Evolutionary conservation across 2,797 vertebrate genomes (phyloP), one percentile per base, ranked within the genome.

Genomic region (Enoplosus armatus): DNA sequence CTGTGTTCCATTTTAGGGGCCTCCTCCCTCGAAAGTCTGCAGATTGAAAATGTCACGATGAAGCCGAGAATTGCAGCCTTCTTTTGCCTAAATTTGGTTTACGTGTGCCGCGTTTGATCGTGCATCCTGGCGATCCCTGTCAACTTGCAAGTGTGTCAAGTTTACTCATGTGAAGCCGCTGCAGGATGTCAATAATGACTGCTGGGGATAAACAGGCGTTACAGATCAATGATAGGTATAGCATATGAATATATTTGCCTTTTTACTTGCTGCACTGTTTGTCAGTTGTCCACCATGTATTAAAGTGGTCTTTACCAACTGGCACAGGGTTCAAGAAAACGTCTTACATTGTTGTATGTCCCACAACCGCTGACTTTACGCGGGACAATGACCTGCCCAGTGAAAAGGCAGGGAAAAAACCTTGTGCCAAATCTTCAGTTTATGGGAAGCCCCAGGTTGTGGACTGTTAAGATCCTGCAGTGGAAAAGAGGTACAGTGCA

Each of bases 1-100:
- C 66, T 66, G 26, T 68, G 55, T 56, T 68, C 39, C 41, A 75
- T 39, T 71, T 80, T 10, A 74, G 67, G 33, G 58, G 41, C 47
- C 37, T 48, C 4, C 15, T 43, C 16, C 24, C 51, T 27, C 2
- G 4, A 33, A 61, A 27, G 39, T 31, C 51, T 63, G 35, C 16
- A 39, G 33, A 55, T 15, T 41, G 18, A 54, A 65, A 65, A 60
- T 56, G 27, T 27, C 6, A 9, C 1, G n/a, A 51, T 18, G 27
- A 14, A 54, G 59, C 26, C 22, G 10, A 6, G n/a, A 43, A 15
- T 7, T 16, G 24, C 29, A 59, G 43, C 18, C 55, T 43, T 60
- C 10, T 26, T n/a, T 51, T 26, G 5, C 12, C 31, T 8, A 75
- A 22, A 45, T 59, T 7, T 54, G 8, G 22, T 15, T 45, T 18